Conservation (phyloP, 2,888 invertebrate genomes). For the Nomada goodeniana region DNA sequence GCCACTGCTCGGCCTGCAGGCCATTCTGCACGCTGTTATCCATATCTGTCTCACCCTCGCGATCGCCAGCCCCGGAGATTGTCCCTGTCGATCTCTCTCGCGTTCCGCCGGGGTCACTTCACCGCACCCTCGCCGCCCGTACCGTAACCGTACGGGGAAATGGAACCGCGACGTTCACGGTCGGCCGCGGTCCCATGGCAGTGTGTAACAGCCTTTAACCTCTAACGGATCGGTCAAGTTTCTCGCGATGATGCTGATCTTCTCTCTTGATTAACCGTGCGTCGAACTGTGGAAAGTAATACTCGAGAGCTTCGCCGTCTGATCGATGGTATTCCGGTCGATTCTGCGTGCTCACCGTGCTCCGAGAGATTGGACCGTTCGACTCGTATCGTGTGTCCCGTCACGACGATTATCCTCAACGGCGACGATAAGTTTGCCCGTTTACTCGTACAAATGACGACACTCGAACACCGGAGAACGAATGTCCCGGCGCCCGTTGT, state of each 20-base stretch:
- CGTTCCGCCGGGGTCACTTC: slow-evolving; percentile 29
- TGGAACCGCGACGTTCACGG: slow-evolving; percentile 45
- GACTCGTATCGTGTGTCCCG: background rate
- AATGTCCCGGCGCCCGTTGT: slow-evolving; percentile 19
- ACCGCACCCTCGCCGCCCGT: slow-evolving; percentile 47
- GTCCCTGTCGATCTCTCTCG: slow-evolving; percentile 36
- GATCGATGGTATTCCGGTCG: slow-evolving; percentile 9
- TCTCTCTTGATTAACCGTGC: slow-evolving; percentile 56
- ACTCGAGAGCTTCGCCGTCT: slow-evolving; percentile 33
- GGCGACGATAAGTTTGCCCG: background rate
- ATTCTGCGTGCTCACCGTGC: background rate
- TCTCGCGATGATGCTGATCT: slow-evolving; percentile 60
- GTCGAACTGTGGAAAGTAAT: slow-evolving; percentile 53
- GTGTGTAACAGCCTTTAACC: slow-evolving; percentile 75
- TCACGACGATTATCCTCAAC: background rate
- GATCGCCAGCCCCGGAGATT: slow-evolving; percentile 37
- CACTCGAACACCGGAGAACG: background rate
- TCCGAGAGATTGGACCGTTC: background rate
- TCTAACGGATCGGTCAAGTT: slow-evolving; percentile 75
- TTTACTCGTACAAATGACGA: background rate
- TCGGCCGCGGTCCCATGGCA: slow-evolving; percentile 49
- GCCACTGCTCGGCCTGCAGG: slow-evolving; percentile 78
- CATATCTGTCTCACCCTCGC: slow-evolving; percentile 71
- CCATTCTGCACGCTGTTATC: slow-evolving; percentile 76
- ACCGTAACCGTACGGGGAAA: slow-evolving; percentile 38